Base-by-base conservation (phyloP, 2,888 invertebrate genomes). In the Lobophora halterata region DNA sequence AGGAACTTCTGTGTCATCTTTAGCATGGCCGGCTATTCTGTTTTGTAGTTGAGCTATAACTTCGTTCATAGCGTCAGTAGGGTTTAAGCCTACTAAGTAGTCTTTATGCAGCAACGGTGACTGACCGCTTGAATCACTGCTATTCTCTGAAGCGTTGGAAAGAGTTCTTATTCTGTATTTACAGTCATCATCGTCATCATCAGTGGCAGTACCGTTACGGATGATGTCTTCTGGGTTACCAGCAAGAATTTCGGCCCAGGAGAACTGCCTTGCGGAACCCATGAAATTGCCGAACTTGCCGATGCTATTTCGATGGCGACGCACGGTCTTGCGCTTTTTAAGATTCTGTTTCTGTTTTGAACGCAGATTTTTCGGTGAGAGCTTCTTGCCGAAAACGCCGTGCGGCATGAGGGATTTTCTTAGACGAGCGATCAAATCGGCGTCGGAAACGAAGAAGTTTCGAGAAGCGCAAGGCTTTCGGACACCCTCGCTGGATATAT, bases 41-140 rank as follows among this genome's bases (percentile, higher is more conserved):
- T 91, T 91, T 52, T 89, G 89, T 55, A 90, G 90, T 59, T 85
- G 90, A 19, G 90, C 88, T 34, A 91, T 76, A 0, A 93, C 90
- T 49, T 91, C 90, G 46, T 91, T 80, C 93, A 94, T 94, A 1
- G 93, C 93, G 26, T 91, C 90, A 1, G 93, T 94, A 0, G 93
- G 93, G 58, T 90, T 91, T 36, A 89, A 52, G n/a, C 69, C 67
- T 30, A 76, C 67, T 29, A 91, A 67, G 53, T 75, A 90, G 65
- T 76, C 88, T 68, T 72, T 82, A 52, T 79, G 87, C 48, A 78
- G 61, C 13, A 79, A 51, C 0, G 75, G 82, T 1, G 79, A 78
- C 30, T 73, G 79, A 5, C 64, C 59, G 57, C 65, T 77, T 14
- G 65, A 76, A 53, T 78, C 82, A 39, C 62, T 73, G 30, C n/a